Evolutionary conservation across 2,888 invertebrate species (phyloP).

Genomic region (Trichacis sp.): DNA sequence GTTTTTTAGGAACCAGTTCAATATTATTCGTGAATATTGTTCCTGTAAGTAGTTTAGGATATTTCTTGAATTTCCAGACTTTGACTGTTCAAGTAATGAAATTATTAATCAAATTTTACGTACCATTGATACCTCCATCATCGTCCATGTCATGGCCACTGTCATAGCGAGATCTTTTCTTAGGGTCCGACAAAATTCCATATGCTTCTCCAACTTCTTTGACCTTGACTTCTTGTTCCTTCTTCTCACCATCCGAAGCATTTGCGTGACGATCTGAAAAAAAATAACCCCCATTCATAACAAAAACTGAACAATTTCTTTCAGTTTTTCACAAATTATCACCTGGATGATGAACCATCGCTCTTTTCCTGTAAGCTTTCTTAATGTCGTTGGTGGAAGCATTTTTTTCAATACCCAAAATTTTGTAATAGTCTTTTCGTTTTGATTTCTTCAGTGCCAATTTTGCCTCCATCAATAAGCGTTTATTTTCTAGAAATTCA

Average conservation of each 20-base stretch:
- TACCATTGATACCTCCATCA: conserved; percentile 67
- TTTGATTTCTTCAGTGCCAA: conserved; percentile 89
- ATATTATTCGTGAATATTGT: no score
- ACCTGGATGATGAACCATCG: conserved; percentile 91
- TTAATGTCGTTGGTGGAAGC: conserved; percentile 94
- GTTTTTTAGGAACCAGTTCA: no score
- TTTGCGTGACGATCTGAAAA: conserved; percentile 87
- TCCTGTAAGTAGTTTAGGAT: no score
- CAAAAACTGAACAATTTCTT: no score
- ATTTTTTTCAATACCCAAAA: conserved; percentile 85
- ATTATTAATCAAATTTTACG: not conserved
- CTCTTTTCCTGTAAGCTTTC: conserved; percentile 92
- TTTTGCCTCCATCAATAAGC: conserved; percentile 88
- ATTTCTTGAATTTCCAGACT: no score
- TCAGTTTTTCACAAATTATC: conserved; percentile 21
- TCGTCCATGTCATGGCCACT: conserved; percentile 91
- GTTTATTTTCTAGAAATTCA: conserved; percentile 80
- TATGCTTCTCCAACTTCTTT: conserved; percentile 98
- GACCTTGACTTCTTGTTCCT: conserved; percentile 93
- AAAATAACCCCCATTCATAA: no score
- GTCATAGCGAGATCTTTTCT: conserved; percentile 91
- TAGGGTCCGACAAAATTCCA: conserved; percentile 88
- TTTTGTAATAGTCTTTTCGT: conserved; percentile 96
- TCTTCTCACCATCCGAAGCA: conserved; percentile 85
- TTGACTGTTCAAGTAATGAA: no score